Conservation (phyloP, 1,140 invertebrate species). For the Neoseiulus cucumeris region DNA sequence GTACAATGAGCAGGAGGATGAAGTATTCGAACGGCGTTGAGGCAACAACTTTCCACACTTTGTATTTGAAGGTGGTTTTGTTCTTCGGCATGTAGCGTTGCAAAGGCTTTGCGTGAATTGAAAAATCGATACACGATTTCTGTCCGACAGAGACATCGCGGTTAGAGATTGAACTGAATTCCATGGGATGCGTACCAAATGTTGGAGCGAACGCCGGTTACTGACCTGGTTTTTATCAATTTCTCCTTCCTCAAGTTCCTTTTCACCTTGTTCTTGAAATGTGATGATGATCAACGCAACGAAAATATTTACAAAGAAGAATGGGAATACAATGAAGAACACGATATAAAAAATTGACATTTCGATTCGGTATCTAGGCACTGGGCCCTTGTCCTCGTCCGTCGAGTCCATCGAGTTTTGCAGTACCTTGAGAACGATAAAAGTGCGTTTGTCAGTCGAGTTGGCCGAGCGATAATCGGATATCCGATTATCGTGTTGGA, state of each 20-base stretch:
- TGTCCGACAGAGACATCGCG: constrained; percentile 32
- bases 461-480: neutral
- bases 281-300: constrained; percentile 99
- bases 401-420: constrained; percentile 99
- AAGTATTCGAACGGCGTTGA: constrained; percentile 98
- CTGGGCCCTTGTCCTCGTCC: constrained; percentile 83
- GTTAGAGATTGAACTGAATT: neutral
- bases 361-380: constrained; percentile 96
- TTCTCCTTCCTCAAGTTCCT: constrained; percentile 95
- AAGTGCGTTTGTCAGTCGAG: neutral
- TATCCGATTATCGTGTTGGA: neutral
- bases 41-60: constrained; percentile 84
- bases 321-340: constrained; percentile 99
- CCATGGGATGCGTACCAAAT: neutral
- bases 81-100: constrained; percentile 99
- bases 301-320: constrained; percentile 99
- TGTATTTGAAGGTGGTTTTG: constrained; percentile 90
- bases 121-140: constrained; percentile 99
- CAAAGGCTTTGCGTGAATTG: constrained; percentile 87
- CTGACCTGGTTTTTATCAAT: constrained; percentile 98
- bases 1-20: constrained; percentile 98
- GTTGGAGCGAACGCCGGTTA: neutral
- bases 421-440: constrained; percentile 39
- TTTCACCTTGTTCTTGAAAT: constrained; percentile 99
- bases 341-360: constrained; percentile 99